Conservation (phyloP, 2,888 invertebrate species). For the Crematogaster levior region DNA sequence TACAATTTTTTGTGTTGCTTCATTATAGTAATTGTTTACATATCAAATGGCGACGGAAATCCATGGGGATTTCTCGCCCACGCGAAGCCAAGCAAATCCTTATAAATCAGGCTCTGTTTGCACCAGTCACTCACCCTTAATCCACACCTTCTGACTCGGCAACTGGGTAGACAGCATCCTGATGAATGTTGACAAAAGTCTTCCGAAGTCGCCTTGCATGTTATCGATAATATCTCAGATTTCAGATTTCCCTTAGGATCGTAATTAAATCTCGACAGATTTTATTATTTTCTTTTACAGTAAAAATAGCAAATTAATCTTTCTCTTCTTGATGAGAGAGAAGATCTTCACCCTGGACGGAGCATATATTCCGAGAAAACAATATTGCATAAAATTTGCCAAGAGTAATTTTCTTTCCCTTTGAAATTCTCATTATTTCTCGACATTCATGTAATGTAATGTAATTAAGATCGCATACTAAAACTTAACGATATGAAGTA, state of each 20-base stretch:
- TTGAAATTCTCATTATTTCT: neutral
- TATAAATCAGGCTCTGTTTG: constrained; percentile 70
- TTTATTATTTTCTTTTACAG: neutral
- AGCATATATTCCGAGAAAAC: neutral
- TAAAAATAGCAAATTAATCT: neutral
- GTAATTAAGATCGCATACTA: neutral
- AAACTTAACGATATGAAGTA: neutral
- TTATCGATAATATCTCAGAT: neutral
- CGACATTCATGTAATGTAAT: neutral
- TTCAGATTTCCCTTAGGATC: neutral
- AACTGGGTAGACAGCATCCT: constrained; percentile 33
- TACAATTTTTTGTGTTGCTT: neutral
- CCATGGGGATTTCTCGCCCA: neutral
- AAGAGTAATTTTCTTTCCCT: neutral
- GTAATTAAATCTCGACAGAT: constrained; percentile 25
- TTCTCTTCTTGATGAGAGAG: neutral
- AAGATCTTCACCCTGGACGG: neutral
- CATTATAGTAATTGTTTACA: constrained; percentile 58
- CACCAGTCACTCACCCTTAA: constrained; percentile 66
- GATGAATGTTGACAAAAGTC: constrained; percentile 66
- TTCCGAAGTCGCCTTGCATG: neutral
- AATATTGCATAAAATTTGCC: neutral
- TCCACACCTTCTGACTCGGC: constrained; percentile 50
- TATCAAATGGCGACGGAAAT: constrained; percentile 45
- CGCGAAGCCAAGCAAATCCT: constrained; percentile 44